A percentile compares a stretch with the other conserved stretches of the same genome.
Conservation (phyloP, 2,113 vertebrate species). For the Progne subis region DNA sequence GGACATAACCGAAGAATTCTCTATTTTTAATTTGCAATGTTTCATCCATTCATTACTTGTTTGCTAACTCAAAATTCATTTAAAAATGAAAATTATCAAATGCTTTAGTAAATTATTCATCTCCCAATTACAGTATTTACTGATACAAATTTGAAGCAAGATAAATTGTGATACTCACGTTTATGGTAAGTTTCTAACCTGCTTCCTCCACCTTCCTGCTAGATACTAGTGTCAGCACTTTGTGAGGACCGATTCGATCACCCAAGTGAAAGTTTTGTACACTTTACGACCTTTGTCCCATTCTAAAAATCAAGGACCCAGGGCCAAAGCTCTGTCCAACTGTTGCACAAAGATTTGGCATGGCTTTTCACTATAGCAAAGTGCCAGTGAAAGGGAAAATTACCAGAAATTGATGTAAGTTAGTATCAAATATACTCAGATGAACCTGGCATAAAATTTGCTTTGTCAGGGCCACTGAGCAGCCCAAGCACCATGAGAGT, state of each 20-base stretch:
- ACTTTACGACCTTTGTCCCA: slow-evolving; percentile 43
- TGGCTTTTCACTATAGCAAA: fast-evolving
- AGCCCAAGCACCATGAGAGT: neutral
- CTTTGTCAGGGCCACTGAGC: neutral
- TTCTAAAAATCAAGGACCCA: slow-evolving; percentile 67
- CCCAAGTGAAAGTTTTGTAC: neutral
- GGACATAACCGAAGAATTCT: neutral
- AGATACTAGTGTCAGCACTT: neutral
- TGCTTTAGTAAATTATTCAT: neutral
- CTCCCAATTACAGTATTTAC: neutral
- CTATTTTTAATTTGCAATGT: neutral
- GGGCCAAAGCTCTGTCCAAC: neutral
- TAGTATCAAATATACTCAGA: neutral
- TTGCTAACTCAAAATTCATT: neutral
- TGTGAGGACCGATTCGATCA: neutral
- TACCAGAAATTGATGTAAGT: neutral
- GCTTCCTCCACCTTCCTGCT: neutral
- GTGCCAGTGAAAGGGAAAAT: neutral
- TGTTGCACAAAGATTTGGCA: slow-evolving; percentile 10
- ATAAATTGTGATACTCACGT: slow-evolving; percentile 21
- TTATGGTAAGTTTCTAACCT: neutral
- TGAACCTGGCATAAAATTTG: neutral
- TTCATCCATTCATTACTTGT: neutral
- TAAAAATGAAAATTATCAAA: neutral
- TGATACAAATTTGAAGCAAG: neutral